Evolutionary conservation across 2,888 invertebrate species (phyloP).

Genomic region (Catocala sponsa): DNA sequence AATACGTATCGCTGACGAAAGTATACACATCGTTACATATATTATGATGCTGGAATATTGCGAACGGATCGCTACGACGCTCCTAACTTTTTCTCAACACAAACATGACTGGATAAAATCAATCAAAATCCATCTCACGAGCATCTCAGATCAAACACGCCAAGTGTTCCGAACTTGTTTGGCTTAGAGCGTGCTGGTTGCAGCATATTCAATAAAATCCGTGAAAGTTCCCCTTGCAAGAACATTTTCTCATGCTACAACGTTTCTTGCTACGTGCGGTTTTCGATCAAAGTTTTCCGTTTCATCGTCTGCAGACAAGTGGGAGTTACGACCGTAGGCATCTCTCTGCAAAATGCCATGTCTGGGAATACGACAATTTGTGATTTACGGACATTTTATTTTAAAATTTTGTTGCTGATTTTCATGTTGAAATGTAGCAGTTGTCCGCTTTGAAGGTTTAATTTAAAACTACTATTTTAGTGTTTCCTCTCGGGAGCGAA

Average conservation of each 20-base stretch:
- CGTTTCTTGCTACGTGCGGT: slow-evolving; percentile 77
- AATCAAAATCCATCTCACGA: slow-evolving; percentile 77
- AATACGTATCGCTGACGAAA: slow-evolving; percentile 33
- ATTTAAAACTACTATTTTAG: slow-evolving; percentile 26
- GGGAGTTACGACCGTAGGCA: slow-evolving; percentile 50
- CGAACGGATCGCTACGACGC: slow-evolving; percentile 32
- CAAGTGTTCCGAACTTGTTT: slow-evolving; percentile 74
- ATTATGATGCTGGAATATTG: slow-evolving; percentile 25
- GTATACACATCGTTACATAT: slow-evolving; percentile 46
- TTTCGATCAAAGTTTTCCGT: slow-evolving; percentile 84
- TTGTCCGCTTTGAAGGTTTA: not conserved
- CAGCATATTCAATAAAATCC: slow-evolving; percentile 80
- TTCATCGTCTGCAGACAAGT: slow-evolving; percentile 65
- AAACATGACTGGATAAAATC: slow-evolving; percentile 74
- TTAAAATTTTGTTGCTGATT: slow-evolving; percentile 29
- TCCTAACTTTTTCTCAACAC: slow-evolving; percentile 62
- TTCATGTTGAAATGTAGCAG: slow-evolving; percentile 22
- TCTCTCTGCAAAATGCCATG: slow-evolving; percentile 39
- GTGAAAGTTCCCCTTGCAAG: slow-evolving; percentile 63
- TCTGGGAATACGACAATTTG: slow-evolving; percentile 37
- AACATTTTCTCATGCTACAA: slow-evolving; percentile 72
- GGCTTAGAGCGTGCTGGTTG: slow-evolving; percentile 66
- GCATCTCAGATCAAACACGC: slow-evolving; percentile 71
- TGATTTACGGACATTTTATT: slow-evolving; percentile 43
- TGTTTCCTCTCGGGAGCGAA: slow-evolving; percentile 6